Base-by-base conservation (phyloP, 2,797 vertebrate species). In the Chelon auratus region DNA sequence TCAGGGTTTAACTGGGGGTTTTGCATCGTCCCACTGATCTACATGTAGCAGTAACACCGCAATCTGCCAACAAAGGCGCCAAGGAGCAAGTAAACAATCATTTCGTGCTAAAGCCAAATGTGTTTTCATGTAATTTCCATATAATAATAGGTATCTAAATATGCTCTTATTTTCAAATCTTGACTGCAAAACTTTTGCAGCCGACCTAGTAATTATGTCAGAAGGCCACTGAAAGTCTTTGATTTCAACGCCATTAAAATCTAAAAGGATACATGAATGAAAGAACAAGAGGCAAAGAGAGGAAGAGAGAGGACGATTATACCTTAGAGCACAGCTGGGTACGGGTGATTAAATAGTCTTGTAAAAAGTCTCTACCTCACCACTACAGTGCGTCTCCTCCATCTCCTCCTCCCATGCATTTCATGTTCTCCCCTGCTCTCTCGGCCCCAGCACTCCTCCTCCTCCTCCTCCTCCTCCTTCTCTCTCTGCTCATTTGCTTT, bases 361-460 rank as follows among this genome's bases (percentile, higher is more conserved):
- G 68, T 84, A 76, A 73, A 33, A 83, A 68, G 10, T 56, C 48
- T 77, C 67, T 57, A 69, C 75, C 53, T 65, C 42, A 33, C 59
- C 73, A 64, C 53, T 61, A 72, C 54, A 62, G 45, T 64, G 20
- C 39, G 72, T 69, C 57, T 66, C 60, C 70, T 57, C 66, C 62
- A 68, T 77, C 80, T 47, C 64, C 53, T 63, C 86, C 77, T 48
- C 62, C 63, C 67, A 53, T 74, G 65, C 73, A 67, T 84, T 82
- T 76, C 66, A 85, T 83, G 74, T 75, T 82, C 77, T 81, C 60
- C 47, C 67, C 56, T 54, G 61, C 67, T 83, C 75, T 71, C 79
- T 85, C 51, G 47, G 63, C 59, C 74, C 59, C 56, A 67, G 80
- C 72, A 66, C 75, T 77, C 45, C 71, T 59, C 72, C 67, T 75